Percentiles rank a stretch among this genome's conserved stretches.
phyloP scores from a whole-genome alignment of 2,888 invertebrate species.

The Pachydiplax longipennis region DNA sequence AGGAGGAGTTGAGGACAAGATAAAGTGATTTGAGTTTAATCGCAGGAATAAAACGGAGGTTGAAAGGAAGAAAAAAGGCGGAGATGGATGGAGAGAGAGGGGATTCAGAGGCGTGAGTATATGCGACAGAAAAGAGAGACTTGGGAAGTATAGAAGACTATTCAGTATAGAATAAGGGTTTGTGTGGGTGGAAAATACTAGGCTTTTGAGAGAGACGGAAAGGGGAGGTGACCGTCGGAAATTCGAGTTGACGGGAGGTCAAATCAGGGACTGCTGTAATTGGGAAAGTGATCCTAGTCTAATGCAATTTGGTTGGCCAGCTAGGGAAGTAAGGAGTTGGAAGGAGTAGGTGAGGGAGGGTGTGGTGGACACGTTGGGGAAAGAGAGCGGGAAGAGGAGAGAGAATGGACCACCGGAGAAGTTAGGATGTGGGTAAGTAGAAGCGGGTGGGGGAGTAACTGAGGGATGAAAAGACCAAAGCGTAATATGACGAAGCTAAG shows the following conservation, averaged over 20 bases:
- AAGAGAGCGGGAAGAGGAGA: neutral
- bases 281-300: constrained; percentile 40
- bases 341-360: neutral
- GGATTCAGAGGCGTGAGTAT: too few species aligned
- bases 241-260: constrained; percentile 43
- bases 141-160: neutral
- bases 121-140: neutral
- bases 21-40: neutral
- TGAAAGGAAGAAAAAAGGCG: too few species aligned
- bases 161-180: neutral
- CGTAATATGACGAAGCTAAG: neutral
- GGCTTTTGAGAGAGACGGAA: neutral
- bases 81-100: too few species aligned
- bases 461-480: neutral
- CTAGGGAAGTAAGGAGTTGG: neutral
- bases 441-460: neutral
- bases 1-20: neutral
- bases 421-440: neutral
- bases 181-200: neutral
- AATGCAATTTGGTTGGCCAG: constrained; percentile 28
- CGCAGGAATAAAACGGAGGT: neutral
- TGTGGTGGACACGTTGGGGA: neutral
- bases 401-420: neutral
- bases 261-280: constrained; percentile 35
- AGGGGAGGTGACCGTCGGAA: constrained; percentile 19